Conservation (phyloP, 1,140 invertebrate genomes). For the Acarapis woodi region DNA sequence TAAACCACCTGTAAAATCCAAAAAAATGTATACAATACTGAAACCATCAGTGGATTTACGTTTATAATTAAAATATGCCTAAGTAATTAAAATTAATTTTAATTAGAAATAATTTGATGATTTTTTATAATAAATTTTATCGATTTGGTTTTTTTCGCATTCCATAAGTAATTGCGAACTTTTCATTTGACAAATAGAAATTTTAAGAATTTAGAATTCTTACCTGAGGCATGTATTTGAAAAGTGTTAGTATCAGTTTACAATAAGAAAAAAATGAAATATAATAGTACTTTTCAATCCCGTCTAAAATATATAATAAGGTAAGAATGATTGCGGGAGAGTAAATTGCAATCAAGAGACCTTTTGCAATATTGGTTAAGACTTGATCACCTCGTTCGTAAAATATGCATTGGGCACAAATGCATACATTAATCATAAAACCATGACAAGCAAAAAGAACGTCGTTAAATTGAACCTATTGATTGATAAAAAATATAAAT, state of each 20-base stretch:
- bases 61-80: conserved; percentile 79
- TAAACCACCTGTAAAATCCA: conserved; percentile 79
- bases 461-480: conserved; percentile 86
- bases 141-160: neutral
- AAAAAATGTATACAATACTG: conserved; percentile 88
- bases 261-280: conserved; percentile 84
- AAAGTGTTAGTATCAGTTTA: conserved; percentile 76
- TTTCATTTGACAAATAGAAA: neutral
- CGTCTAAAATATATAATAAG: conserved; percentile 15
- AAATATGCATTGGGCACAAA: conserved; percentile 56
- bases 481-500: no score
- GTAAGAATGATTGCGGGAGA: neutral
- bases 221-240: conserved; percentile 67
- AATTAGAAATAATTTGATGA: neutral
- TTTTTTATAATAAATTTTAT: neutral
- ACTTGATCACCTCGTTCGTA: conserved; percentile 56
- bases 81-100: neutral
- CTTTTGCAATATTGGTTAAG: neutral
- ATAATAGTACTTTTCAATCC: conserved; percentile 61
- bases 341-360: neutral
- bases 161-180: neutral
- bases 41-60: conserved; percentile 86
- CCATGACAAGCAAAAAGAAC: conserved; percentile 86
- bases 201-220: neutral
- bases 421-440: conserved; percentile 45